Evolutionary conservation across 2,113 vertebrate species (phyloP).

Genomic region (Clinocottus analis): DNA sequence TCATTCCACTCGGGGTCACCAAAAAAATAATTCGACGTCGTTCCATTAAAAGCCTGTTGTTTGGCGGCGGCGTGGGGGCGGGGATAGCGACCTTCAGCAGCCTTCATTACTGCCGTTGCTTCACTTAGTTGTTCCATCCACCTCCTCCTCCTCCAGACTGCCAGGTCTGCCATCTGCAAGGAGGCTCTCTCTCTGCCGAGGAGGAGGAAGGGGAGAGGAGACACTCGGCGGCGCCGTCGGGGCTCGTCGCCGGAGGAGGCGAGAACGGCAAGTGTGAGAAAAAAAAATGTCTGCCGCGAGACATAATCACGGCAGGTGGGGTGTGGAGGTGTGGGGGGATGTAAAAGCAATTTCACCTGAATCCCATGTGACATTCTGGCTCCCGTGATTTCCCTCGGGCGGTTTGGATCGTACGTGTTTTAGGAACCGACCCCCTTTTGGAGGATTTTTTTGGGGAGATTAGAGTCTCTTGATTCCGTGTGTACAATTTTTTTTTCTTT

Average conservation of each 20-base stretch:
- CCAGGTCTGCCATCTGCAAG: constrained; percentile 35
- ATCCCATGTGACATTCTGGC: constrained; percentile 26
- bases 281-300: constrained; percentile 24
- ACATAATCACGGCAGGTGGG: not conserved
- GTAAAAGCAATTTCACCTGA: constrained; percentile 31
- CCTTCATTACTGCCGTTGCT: constrained; percentile 58
- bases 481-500: too few relatives aligned
- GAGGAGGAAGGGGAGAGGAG: constrained; percentile 46
- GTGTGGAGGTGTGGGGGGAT: not conserved
- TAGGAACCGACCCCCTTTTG: constrained; percentile 24
- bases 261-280: constrained; percentile 43
- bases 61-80: constrained; percentile 59
- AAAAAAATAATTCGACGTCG: constrained; percentile 16
- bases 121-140: constrained; percentile 44
- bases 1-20: not conserved
- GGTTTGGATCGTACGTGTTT: constrained; percentile 38
- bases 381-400: constrained; percentile 9
- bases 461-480: constrained; percentile 45
- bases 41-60: constrained; percentile 51
- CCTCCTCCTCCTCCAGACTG: constrained; percentile 64
- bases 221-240: constrained; percentile 1
- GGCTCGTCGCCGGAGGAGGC: constrained; percentile 19
- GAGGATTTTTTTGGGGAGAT: constrained; percentile 44
- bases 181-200: constrained; percentile 25
- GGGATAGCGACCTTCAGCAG: constrained; percentile 50